Conservation (phyloP, 2,888 invertebrate genomes). For the Creontiades dilutus region DNA sequence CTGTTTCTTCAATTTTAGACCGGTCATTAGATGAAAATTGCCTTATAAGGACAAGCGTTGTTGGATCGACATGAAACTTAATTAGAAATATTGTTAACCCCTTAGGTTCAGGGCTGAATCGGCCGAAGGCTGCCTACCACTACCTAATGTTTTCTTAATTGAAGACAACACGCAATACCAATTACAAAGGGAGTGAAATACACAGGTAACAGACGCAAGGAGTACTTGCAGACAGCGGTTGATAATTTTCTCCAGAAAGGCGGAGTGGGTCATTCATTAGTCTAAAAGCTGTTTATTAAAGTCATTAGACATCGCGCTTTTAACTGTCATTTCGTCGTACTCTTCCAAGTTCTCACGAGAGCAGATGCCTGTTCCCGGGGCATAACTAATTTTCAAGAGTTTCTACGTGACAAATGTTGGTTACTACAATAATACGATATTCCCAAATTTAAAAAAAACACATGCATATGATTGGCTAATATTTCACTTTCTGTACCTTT, state of each 20-base stretch:
- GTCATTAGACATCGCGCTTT: neutral
- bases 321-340: neutral
- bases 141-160: neutral
- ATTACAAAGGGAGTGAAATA: conserved; percentile 7
- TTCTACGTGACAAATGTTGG: too few relatives aligned
- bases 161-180: neutral
- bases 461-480: too few relatives aligned
- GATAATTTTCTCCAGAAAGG: neutral
- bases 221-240: conserved; percentile 2
- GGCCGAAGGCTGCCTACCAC: neutral
- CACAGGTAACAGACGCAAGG: conserved; percentile 21
- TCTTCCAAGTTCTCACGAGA: too few relatives aligned
- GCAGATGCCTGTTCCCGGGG: too few relatives aligned
- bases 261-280: conserved; percentile 1
- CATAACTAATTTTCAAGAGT: too few relatives aligned
- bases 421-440: too few relatives aligned
- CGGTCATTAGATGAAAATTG: neutral
- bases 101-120: neutral
- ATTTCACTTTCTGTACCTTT: too few relatives aligned
- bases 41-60: too few relatives aligned
- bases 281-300: neutral
- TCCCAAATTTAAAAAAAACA: too few relatives aligned
- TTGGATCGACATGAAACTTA: neutral
- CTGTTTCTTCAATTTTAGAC: neutral
- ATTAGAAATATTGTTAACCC: neutral